Evolutionary conservation across 2,888 invertebrate genomes (phyloP), one percentile per base, ranked within the genome.

Genomic region (Acrobasis suavella): DNA sequence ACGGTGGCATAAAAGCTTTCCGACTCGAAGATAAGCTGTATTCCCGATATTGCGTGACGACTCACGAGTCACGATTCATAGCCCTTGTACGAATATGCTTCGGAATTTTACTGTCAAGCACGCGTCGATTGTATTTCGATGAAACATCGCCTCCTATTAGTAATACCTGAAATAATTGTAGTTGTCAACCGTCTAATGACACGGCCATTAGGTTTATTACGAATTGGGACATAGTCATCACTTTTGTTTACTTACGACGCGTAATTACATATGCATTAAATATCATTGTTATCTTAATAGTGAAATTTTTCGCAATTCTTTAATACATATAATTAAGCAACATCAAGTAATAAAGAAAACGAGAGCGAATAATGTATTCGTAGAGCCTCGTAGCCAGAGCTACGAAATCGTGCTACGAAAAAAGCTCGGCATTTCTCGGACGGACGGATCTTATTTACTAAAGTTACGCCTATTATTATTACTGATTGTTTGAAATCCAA

Each of bases 41-140:
- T 77, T 73, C 72, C 71, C 78, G 75, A 84, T 83, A 80, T 87
- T 82, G 86, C 87, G 86, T 88, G 87, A 82, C 79, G 75, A 80
- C 71, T 77, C 69, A 71, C 72, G 63, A 77, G 74, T 78, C 76
- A 78, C 78, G 75, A 77, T 72, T 76, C 74, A 69, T 72, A 76
- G 72, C 74, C 75, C 74, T 73, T 70, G 64, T 69, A 70, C 70
- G 68, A 76, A 80, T 75, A 77, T 77, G 70, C 67, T 74, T 70
- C 62, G 64, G 59, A 65, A 73, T 76, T 75, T 75, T 81, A 82
- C 81, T 77, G 74, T 78, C 75, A 67, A 76, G 69, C 66, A 75
- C 76, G 68, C 67, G 62, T 68, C 72, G 67, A 54, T 54, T 68
- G 46, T 46, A 56, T 72, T 70, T 62, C 64, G 66, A 67, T 66